These are phyloP conservation scores for Caenorhabditis inopinata DNA, from an alignment of 1,140 invertebrate genomes.

Conservation along the genomic window DNA sequence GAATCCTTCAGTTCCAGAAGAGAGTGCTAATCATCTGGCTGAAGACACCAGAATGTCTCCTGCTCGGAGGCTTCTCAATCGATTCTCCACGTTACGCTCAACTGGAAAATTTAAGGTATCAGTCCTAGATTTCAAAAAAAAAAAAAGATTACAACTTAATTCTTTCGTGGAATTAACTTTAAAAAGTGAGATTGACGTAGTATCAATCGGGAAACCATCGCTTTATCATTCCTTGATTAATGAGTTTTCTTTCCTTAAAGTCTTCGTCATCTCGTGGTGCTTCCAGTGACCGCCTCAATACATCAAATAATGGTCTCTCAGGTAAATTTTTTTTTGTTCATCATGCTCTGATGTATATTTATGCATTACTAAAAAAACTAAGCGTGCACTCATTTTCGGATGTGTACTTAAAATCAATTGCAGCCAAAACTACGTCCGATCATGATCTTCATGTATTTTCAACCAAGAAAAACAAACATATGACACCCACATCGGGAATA, in stretches of 20 bases:
- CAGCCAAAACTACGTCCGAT: neutral
- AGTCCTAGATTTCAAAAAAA: too few species aligned
- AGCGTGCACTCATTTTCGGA: too few species aligned
- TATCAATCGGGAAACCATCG: too few species aligned
- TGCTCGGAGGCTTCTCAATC: neutral
- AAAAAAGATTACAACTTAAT: too few species aligned
- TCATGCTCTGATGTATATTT: neutral
- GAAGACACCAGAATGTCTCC: slow-evolving; percentile 12
- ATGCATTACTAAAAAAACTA: slow-evolving; percentile 17
- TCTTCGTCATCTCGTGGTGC: neutral
- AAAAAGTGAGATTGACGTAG: too few species aligned
- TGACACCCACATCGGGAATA: neutral
- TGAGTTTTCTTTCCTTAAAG: neutral
- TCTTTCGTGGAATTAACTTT: too few species aligned
- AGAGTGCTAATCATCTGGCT: neutral
- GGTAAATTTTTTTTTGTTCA: neutral
- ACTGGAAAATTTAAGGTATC: neutral
- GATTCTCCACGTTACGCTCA: neutral
- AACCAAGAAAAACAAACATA: neutral
- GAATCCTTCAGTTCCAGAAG: neutral
- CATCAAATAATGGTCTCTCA: neutral
- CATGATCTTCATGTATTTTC: neutral
- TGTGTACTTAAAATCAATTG: too few species aligned
- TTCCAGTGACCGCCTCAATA: neutral
- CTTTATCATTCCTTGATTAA: neutral